A percentile compares a stretch with the other conserved stretches of the same genome.
Conservation (phyloP, 2,797 vertebrate species). For the Gadopsis marmoratus region DNA sequence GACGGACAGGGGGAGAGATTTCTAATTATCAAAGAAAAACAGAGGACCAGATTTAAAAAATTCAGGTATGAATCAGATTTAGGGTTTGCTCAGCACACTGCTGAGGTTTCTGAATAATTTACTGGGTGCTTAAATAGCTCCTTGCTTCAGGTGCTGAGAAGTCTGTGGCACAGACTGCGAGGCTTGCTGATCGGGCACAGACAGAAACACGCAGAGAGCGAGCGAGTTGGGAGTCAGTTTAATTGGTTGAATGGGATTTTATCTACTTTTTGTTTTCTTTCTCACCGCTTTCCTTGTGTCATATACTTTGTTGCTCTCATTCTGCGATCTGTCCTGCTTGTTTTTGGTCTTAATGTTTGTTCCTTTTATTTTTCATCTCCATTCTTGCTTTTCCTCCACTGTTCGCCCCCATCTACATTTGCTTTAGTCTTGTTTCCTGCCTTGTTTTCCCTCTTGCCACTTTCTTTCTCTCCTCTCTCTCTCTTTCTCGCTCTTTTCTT, state of each 20-base stretch:
- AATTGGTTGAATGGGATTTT: constrained; percentile 71
- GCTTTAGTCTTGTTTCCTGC: not conserved
- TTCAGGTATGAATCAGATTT: constrained; percentile 63
- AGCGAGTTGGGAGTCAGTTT: constrained; percentile 30
- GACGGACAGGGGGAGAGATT: constrained; percentile 5
- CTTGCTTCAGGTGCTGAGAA: constrained; percentile 66
- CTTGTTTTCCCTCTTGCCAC: constrained; percentile 7
- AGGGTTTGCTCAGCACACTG: constrained; percentile 64
- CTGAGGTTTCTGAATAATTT: constrained; percentile 75
- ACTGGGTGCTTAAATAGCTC: constrained; percentile 70
- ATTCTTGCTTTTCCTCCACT: constrained; percentile 4
- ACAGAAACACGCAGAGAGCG: constrained; percentile 16
- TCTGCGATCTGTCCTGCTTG: not conserved
- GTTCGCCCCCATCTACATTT: not conserved
- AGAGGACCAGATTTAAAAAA: constrained; percentile 48
- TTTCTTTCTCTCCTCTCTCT: not conserved
- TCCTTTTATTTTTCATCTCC: constrained; percentile 1
- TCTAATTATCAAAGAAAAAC: constrained; percentile 14
- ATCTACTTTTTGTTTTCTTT: constrained; percentile 19
- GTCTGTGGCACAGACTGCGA: constrained; percentile 43
- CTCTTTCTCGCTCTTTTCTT: not conserved
- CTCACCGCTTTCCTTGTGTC: constrained; percentile 15
- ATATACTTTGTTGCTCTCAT: not conserved
- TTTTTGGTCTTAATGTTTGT: not conserved
- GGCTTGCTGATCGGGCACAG: constrained; percentile 52